These are phyloP conservation scores for Steatornis caripensis DNA, from an alignment of 2,113 vertebrate genomes.

Conservation along the genomic window DNA sequence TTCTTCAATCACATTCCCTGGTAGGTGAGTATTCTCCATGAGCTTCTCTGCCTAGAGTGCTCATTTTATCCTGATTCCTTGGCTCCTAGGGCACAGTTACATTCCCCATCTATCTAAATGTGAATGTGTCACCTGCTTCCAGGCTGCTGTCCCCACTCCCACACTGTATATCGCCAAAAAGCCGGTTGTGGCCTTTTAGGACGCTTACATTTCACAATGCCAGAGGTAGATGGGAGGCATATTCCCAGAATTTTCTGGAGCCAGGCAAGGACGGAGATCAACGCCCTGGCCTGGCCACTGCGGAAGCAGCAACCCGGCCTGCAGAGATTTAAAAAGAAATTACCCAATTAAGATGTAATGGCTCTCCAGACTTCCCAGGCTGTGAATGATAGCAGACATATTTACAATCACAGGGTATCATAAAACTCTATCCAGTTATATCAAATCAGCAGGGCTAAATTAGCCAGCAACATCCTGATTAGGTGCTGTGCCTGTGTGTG, in stretches of 20 bases:
- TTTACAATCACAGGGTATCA: conserved; percentile 44
- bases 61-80: background rate
- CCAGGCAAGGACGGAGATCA: background rate
- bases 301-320: background rate
- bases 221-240: background rate
- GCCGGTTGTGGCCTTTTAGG: background rate
- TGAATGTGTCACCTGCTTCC: background rate
- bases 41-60: background rate
- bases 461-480: conserved; percentile 40
- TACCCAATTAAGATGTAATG: conserved; percentile 63
- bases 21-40: background rate
- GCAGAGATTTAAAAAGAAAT: conserved; percentile 63
- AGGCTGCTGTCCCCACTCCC: background rate
- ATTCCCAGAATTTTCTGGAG: conserved; percentile 5
- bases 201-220: background rate
- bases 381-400: conserved; percentile 59
- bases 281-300: background rate
- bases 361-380: conserved; percentile 33
- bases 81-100: rapidly evolving
- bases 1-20: background rate
- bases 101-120: background rate
- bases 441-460: conserved; percentile 47
- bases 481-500: background rate
- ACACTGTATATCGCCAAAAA: background rate
- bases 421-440: conserved; percentile 62